Evolutionary conservation across 2,888 invertebrate genomes (phyloP).

Genomic region (Eristalis tenax): DNA sequence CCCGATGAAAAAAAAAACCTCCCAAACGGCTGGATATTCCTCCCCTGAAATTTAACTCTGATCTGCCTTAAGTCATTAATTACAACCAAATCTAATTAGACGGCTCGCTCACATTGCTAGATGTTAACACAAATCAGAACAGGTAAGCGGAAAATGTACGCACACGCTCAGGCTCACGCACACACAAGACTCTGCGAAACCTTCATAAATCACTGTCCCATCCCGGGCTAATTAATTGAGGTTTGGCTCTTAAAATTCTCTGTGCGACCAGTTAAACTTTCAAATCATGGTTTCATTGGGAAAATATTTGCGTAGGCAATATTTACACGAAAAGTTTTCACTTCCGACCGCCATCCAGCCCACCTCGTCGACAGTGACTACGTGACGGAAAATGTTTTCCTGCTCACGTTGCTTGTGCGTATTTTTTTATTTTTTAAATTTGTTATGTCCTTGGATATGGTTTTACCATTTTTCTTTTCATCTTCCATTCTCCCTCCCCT

Average conservation of each 20-base stretch:
- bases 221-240: slow-evolving; percentile 59
- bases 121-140: slow-evolving; percentile 67
- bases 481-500: slow-evolving; percentile 22
- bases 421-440: slow-evolving; percentile 30
- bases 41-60: not conserved
- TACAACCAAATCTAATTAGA: slow-evolving; percentile 54
- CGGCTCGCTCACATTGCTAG: slow-evolving; percentile 42
- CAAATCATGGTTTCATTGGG: slow-evolving; percentile 62
- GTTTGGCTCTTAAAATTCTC: slow-evolving; percentile 65
- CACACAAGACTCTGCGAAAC: not conserved
- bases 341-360: not conserved
- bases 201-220: slow-evolving; percentile 66
- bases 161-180: not conserved
- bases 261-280: slow-evolving; percentile 62
- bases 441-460: slow-evolving; percentile 12
- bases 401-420: slow-evolving; percentile 56
- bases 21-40: not conserved
- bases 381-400: slow-evolving; percentile 62
- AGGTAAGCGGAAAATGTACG: slow-evolving; percentile 45
- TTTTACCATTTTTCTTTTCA: slow-evolving; percentile 6
- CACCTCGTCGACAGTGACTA: slow-evolving; percentile 37
- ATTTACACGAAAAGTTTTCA: slow-evolving; percentile 63
- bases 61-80: slow-evolving; percentile 45
- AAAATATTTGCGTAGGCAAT: slow-evolving; percentile 69
- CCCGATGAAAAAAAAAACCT: not conserved